phyloP scores from a whole-genome alignment of 2,797 vertebrate species.

The Gymnopithys bicolor region DNA sequence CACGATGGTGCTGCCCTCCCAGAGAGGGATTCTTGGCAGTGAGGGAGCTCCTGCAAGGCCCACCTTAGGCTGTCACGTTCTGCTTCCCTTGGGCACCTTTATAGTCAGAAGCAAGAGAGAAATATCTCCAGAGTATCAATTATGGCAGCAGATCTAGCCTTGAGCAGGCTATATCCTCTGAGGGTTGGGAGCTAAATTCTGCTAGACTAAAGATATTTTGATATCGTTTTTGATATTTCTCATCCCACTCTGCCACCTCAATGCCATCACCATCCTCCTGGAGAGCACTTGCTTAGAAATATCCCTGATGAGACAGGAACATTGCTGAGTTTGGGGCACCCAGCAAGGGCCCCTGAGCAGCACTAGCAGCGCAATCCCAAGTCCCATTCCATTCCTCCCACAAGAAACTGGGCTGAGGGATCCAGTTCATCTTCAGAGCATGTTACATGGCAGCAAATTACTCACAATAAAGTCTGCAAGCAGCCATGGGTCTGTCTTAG shows the following conservation, averaged over 20 bases:
- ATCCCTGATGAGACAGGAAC: background rate
- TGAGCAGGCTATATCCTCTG: background rate
- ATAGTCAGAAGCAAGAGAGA: background rate
- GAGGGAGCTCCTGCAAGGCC: background rate
- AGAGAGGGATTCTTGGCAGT: rapidly evolving
- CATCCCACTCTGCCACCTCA: background rate
- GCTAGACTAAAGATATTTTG: background rate
- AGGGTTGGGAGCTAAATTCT: background rate
- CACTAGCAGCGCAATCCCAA: rapidly evolving
- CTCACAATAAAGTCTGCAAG: background rate
- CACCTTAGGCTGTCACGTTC: background rate
- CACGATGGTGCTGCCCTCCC: background rate
- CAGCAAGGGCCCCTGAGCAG: rapidly evolving
- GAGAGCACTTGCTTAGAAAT: background rate
- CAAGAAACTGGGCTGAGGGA: background rate
- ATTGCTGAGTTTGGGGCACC: background rate
- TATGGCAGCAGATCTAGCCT: background rate
- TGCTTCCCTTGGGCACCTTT: rapidly evolving
- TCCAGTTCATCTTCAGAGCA: background rate
- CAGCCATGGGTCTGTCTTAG: background rate
- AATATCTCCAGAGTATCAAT: background rate
- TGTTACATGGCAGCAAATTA: rapidly evolving
- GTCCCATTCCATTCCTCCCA: background rate
- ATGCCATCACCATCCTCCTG: background rate
- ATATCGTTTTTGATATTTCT: background rate